phyloP scores from a whole-genome alignment of 2,797 vertebrate species.

The Podargus strigoides region DNA sequence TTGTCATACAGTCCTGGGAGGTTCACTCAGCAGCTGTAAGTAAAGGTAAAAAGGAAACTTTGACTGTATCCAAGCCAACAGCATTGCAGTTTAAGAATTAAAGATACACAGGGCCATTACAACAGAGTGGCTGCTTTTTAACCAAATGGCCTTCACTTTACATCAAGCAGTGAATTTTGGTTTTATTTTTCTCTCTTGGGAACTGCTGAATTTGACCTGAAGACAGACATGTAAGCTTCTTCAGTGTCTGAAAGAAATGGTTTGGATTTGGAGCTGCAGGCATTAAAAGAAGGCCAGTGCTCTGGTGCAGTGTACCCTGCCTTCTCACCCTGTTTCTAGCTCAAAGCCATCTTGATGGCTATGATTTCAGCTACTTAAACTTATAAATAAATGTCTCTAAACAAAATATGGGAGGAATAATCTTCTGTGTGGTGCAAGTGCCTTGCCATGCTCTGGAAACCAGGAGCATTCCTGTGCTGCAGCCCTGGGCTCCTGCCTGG shows the following conservation, averaged over 20 bases:
- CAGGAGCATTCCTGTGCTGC: background rate
- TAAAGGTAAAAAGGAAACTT: background rate
- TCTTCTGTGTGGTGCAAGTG: background rate
- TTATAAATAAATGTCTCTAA: background rate
- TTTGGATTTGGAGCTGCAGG: background rate
- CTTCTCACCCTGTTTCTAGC: background rate
- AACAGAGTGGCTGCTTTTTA: background rate
- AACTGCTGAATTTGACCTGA: background rate
- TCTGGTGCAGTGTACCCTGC: rapidly evolving
- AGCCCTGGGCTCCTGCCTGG: background rate
- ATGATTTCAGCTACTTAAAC: background rate
- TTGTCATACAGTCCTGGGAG: background rate
- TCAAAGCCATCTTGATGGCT: background rate
- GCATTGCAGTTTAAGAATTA: background rate
- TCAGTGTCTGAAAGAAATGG: background rate
- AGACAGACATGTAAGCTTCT: background rate
- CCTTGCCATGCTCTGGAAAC: background rate
- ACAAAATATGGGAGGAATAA: background rate
- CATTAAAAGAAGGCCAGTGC: background rate
- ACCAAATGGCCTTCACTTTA: background rate
- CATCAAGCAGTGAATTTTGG: background rate
- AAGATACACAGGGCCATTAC: background rate
- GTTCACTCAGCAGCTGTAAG: background rate
- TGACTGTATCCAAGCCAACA: background rate
- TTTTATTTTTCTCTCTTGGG: background rate